Percentiles rank a stretch among this genome's conserved stretches.
These are phyloP conservation scores for Drosophila yooni DNA, from an alignment of 2,888 invertebrate species.

Conservation along the genomic window DNA sequence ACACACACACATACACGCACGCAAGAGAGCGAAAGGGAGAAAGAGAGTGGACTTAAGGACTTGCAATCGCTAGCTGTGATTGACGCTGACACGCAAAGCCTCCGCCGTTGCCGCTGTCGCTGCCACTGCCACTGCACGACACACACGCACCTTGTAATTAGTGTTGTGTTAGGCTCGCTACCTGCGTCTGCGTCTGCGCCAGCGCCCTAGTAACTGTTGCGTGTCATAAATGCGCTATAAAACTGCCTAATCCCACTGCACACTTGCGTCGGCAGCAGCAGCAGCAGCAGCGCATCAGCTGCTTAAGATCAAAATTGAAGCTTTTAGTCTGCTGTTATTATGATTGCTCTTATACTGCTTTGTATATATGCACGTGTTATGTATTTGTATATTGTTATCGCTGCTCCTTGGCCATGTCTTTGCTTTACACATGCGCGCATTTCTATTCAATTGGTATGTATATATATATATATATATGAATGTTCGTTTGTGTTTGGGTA, in stretches of 20 bases:
- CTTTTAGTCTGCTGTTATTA: constrained; percentile 21
- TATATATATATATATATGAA: background rate
- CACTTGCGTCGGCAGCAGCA: constrained; percentile 45
- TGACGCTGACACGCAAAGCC: constrained; percentile 70
- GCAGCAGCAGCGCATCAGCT: constrained; percentile 52
- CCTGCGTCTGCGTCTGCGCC: constrained; percentile 33
- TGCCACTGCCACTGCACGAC: background rate
- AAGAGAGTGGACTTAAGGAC: constrained; percentile 48
- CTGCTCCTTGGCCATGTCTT: constrained; percentile 42
- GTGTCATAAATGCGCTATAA: constrained; percentile 71
- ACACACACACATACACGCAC: constrained; percentile 20
- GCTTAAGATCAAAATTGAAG: constrained; percentile 26
- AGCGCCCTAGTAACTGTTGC: constrained; percentile 64
- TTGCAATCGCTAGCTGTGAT: constrained; percentile 57
- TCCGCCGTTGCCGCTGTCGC: constrained; percentile 15
- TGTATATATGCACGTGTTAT: background rate
- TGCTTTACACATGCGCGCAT: constrained; percentile 22
- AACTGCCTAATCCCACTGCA: constrained; percentile 62
- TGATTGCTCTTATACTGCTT: constrained; percentile 20
- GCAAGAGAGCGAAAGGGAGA: constrained; percentile 17
- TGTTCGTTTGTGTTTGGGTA: constrained; percentile 2
- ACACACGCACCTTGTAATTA: constrained; percentile 66
- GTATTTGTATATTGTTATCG: background rate
- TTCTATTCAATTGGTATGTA: constrained; percentile 5
- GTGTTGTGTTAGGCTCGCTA: constrained; percentile 50